Base-by-base conservation (phyloP, 2,888 invertebrate species). In the Nasonia oneida region DNA sequence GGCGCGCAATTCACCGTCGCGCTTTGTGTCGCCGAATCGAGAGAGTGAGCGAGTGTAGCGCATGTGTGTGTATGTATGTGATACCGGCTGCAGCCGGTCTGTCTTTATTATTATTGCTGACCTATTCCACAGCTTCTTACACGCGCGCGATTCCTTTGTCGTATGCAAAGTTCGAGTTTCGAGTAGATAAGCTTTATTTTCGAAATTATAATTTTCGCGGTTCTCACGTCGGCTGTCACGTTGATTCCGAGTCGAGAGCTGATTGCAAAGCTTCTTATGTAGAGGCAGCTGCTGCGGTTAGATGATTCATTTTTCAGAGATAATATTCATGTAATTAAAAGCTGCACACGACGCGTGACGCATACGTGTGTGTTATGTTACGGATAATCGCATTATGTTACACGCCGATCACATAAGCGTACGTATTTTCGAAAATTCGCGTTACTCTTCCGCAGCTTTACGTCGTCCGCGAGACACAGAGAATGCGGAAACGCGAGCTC, bases 1-100 rank as follows among this genome's bases (percentile, higher is more conserved):
- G 2, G 70, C 79, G 71, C 74, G 78, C 85, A 75, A 80, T 84
- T 84, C 79, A 70, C 71, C n/a, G 71, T 37, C 18, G 86, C 84
- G 86, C 84, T 86, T 83, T 86, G 86, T 86, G 61, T 23, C n/a
- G 57, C n/a, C 67, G 64, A 82, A 64, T 86, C 81, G 81, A 61
- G 71, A 61, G 18, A 53, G 18, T 15, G 50, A 53, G 10, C 8
- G 47, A 47, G 15, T 15, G 4, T 15, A 53, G 4, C 3, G 15
- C 15, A 37, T 37, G 37, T 37, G 37, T 37, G 37, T 4, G 37
- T 37, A 5, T 37, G 47, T 12, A 12, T 47, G 12, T 47, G 4
- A 33, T 33, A 61, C n/a, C n/a, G 53, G 53, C 42, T 29, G 74
- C 78, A 33, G 42, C 15, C 33, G 42, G 23, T n/a, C 37, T 15